phyloP scores from a whole-genome alignment of 2,888 invertebrate genomes.

The Mythimna loreyi region DNA sequence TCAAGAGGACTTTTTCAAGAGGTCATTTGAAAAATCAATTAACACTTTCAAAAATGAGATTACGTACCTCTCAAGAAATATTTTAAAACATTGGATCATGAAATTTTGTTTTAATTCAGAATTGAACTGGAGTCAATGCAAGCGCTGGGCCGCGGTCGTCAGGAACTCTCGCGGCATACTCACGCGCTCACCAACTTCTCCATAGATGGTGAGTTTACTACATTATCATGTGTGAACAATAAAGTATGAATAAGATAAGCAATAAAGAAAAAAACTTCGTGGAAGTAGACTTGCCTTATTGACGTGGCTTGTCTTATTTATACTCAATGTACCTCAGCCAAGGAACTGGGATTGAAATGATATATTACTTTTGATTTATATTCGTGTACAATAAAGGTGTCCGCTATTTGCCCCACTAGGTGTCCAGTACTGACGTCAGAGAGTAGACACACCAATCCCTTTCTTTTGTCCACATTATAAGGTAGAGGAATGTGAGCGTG shows the following conservation, averaged over 20 bases:
- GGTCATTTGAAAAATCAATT: no score
- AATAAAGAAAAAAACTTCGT: background rate
- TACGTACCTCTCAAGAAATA: no score
- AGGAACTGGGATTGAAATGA: constrained; percentile 37
- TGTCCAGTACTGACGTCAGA: constrained; percentile 90
- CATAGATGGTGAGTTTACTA: constrained; percentile 81
- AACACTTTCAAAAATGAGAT: no score
- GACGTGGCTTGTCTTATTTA: constrained; percentile 29
- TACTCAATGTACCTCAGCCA: constrained; percentile 12
- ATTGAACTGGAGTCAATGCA: constrained; percentile 95
- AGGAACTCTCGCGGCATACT: constrained; percentile 83
- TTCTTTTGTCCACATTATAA: constrained; percentile 89
- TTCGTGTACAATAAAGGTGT: constrained; percentile 78
- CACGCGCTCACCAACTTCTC: constrained; percentile 85
- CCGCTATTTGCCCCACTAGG: constrained; percentile 89
- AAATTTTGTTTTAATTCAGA: constrained; percentile 71
- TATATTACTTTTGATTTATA: constrained; percentile 48
- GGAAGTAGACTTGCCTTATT: background rate
- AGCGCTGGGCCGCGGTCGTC: constrained; percentile 91
- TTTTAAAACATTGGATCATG: no score
- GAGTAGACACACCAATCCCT: constrained; percentile 89
- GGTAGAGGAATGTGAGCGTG: constrained; percentile 90
- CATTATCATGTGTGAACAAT: background rate
- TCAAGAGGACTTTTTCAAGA: no score
- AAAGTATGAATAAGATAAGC: constrained; percentile 31